Conservation (phyloP, 2,797 vertebrate species). For the Psittacula echo region DNA sequence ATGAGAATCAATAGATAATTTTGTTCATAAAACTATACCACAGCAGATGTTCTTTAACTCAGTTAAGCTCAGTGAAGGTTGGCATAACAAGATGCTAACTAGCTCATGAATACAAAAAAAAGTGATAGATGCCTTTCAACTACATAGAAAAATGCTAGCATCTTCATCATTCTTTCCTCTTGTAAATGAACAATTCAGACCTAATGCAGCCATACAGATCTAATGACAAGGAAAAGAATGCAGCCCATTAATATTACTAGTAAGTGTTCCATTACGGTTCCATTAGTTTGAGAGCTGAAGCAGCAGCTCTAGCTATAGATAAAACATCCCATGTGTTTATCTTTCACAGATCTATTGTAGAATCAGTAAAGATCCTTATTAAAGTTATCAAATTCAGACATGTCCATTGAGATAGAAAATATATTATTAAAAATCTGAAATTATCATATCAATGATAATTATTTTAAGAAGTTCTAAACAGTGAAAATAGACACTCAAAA, state of each 20-base stretch:
- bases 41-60: not conserved
- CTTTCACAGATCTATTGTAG: not conserved
- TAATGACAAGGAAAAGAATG: conserved; percentile 38
- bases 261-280: conserved; percentile 34
- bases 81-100: not conserved
- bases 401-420: not conserved
- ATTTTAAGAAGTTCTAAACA: not conserved
- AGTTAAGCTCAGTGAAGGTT: not conserved
- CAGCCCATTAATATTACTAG: conserved; percentile 27
- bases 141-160: not conserved
- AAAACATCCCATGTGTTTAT: conserved; percentile 1
- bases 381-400: not conserved
- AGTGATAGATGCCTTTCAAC: not conserved
- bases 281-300: conserved; percentile 39
- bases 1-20: not conserved
- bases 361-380: not conserved
- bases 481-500: not conserved
- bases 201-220: conserved; percentile 41
- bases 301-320: conserved; percentile 1
- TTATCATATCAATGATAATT: not conserved
- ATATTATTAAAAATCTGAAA: not conserved
- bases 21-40: not conserved
- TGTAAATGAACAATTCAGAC: not conserved
- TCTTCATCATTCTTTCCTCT: not conserved
- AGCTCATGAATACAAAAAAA: not conserved